Evolutionary conservation across 2,888 invertebrate genomes (phyloP).

Genomic region (Eupithecia dodoneata): DNA sequence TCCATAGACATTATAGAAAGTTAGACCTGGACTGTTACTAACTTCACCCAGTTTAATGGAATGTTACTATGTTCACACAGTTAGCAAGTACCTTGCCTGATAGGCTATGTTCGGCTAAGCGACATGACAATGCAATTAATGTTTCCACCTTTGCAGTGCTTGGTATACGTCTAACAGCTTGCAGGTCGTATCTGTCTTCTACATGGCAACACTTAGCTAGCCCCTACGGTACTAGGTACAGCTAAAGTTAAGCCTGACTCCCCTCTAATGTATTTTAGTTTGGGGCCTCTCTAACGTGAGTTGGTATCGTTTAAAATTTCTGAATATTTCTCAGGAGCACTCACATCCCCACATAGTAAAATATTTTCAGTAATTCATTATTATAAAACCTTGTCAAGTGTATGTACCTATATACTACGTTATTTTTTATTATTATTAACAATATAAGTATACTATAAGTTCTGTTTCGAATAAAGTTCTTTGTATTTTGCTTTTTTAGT

Average conservation of each 20-base stretch:
- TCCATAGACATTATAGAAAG: background rate
- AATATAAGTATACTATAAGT: too few species aligned
- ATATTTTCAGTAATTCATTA: too few species aligned
- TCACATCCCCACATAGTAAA: too few species aligned
- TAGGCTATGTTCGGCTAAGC: conserved; percentile 11
- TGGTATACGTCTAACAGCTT: conserved; percentile 1
- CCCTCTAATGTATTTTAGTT: background rate
- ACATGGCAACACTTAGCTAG: background rate
- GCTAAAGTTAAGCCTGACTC: background rate
- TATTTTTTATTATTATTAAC: too few species aligned
- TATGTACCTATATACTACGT: too few species aligned
- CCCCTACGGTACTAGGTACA: background rate
- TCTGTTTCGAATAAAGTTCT: too few species aligned
- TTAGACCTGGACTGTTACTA: background rate
- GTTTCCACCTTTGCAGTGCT: conserved; percentile 25
- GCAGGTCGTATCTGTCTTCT: background rate
- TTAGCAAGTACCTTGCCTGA: conserved; percentile 6
- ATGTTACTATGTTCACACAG: background rate
- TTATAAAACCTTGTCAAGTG: too few species aligned
- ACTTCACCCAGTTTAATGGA: background rate
- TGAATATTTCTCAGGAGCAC: background rate
- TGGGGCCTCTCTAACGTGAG: too few species aligned
- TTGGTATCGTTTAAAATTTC: background rate
- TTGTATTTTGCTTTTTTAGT: background rate
- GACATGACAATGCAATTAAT: conserved; percentile 33